A percentile compares a stretch with the other conserved stretches of the same genome.
These are phyloP conservation scores for Petrocephalus microphthalmus DNA, from an alignment of 2,113 vertebrate genomes.

Conservation along the genomic window DNA sequence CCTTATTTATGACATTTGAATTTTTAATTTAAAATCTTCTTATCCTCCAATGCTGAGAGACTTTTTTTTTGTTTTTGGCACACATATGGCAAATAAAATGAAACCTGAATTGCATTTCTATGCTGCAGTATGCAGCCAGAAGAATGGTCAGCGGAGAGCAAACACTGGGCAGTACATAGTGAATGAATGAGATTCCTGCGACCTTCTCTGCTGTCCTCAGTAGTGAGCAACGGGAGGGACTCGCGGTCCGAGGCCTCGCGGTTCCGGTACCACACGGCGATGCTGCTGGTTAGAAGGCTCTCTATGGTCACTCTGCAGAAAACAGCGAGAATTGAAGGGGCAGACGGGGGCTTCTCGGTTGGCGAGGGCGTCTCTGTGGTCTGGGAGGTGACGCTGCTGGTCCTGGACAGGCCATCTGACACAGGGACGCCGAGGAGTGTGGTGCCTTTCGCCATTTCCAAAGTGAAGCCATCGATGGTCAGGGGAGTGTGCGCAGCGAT, in stretches of 20 bases:
- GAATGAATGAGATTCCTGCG: no score
- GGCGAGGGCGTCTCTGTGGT: neutral
- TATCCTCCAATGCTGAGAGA: neutral
- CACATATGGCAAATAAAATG: neutral
- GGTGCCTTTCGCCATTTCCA: neutral
- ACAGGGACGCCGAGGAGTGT: neutral
- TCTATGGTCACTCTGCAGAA: neutral
- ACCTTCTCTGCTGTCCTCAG: no score
- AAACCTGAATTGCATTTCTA: neutral
- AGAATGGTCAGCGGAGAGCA: no score
- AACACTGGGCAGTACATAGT: no score
- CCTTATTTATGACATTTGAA: neutral
- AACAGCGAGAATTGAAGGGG: neutral
- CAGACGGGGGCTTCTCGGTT: neutral
- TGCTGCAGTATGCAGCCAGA: no score
- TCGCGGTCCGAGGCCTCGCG: no score
- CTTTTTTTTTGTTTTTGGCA: neutral
- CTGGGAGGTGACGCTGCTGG: neutral
- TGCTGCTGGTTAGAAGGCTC: neutral
- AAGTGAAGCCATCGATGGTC: neutral
- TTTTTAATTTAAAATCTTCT: neutral
- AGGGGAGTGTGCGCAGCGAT: neutral
- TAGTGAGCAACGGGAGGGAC: no score
- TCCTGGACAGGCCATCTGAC: neutral
- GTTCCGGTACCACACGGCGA: no score